A percentile compares a stretch with the other conserved stretches of the same genome.
phyloP scores from a whole-genome alignment of 2,888 invertebrate species.

The Adela reaumurella region DNA sequence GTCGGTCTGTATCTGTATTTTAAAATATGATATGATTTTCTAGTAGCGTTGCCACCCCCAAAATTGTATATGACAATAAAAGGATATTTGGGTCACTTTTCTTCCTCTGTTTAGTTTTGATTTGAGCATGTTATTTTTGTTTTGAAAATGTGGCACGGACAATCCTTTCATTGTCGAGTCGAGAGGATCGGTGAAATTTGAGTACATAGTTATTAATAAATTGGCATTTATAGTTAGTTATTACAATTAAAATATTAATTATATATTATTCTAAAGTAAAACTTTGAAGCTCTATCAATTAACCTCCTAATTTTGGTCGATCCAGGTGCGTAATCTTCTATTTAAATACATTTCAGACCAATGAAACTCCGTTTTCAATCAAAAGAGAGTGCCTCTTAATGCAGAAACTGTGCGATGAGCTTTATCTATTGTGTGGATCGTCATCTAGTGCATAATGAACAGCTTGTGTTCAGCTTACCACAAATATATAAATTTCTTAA shows the following conservation, averaged over 20 bases:
- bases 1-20: too few species aligned
- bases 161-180: not conserved
- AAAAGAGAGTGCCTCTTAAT: too few species aligned
- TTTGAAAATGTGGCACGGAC: not conserved
- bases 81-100: not conserved
- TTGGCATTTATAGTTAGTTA: conserved; percentile 56
- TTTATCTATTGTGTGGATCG: too few species aligned
- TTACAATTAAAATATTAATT: conserved; percentile 51
- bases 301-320: too few species aligned
- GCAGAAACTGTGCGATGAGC: too few species aligned
- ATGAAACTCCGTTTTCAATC: too few species aligned
- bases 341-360: too few species aligned
- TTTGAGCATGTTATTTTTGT: not conserved
- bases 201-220: conserved; percentile 36
- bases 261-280: conserved; percentile 56
- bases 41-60: not conserved
- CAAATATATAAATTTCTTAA: too few species aligned
- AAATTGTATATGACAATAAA: not conserved
- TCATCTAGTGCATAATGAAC: too few species aligned
- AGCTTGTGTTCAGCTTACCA: too few species aligned
- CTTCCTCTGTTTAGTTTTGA: not conserved
- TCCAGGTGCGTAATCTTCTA: too few species aligned
- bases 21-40: not conserved
- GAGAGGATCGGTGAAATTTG: not conserved
- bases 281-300: too few species aligned